Evolutionary conservation across 2,888 invertebrate genomes (phyloP).

Genomic region (Heliconius charithonia): DNA sequence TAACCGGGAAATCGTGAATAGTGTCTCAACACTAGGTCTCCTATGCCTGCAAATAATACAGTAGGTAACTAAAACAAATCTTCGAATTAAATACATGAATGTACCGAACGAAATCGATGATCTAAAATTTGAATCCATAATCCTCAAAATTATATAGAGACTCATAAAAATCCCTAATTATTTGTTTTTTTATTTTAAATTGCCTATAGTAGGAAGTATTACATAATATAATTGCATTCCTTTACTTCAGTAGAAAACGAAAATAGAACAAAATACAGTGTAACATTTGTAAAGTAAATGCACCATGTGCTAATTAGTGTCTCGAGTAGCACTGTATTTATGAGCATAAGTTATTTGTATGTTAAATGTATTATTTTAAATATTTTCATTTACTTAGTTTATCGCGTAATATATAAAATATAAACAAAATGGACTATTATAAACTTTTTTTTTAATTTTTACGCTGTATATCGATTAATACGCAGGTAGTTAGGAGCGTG

Average conservation of each 20-base stretch:
- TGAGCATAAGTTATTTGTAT: neutral
- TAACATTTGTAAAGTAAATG: slow-evolving; percentile 7
- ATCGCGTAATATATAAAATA: neutral
- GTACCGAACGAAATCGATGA: too few species aligned
- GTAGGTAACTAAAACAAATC: too few species aligned
- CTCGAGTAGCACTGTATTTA: neutral
- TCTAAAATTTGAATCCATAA: neutral
- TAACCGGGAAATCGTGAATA: too few species aligned
- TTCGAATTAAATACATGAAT: too few species aligned
- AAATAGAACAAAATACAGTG: slow-evolving; percentile 8
- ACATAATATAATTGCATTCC: neutral
- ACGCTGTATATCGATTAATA: too few species aligned
- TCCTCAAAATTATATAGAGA: neutral
- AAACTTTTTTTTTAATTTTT: neutral
- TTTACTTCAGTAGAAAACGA: neutral
- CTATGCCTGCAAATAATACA: too few species aligned
- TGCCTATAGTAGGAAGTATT: neutral
- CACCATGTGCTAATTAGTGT: slow-evolving; percentile 15
- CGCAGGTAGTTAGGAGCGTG: too few species aligned
- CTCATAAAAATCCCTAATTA: neutral
- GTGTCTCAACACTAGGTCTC: too few species aligned
- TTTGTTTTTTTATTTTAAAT: neutral
- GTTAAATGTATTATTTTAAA: neutral
- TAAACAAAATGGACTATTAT: neutral
- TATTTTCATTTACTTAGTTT: neutral